Percentiles rank a stretch among this genome's conserved stretches.
phyloP scores from a whole-genome alignment of 2,797 vertebrate species.

The Molossus molossus region DNA sequence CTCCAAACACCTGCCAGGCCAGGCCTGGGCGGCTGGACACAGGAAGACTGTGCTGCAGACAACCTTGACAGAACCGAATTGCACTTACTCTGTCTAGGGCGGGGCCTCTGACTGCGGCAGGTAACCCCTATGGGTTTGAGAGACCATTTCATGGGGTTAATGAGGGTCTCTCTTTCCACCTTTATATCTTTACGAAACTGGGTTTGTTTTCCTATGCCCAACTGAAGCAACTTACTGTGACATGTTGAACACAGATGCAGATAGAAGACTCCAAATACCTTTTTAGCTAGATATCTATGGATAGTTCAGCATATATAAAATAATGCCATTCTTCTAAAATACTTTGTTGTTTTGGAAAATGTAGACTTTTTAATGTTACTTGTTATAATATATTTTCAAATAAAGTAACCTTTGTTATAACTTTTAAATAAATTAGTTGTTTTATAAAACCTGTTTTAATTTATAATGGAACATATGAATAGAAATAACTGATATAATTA shows the following conservation, averaged over 20 bases:
- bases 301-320: neutral
- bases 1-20: neutral
- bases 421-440: neutral
- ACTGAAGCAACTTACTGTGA: neutral
- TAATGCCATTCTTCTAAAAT: neutral
- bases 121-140: neutral
- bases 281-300: neutral
- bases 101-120: neutral
- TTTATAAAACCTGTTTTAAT: constrained; percentile 6
- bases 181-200: neutral
- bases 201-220: neutral
- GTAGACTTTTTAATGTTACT: neutral
- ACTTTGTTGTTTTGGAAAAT: neutral
- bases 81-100: neutral
- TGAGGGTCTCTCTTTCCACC: neutral
- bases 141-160: neutral
- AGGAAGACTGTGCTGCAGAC: neutral
- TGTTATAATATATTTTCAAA: neutral
- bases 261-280: neutral
- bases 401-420: neutral
- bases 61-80: neutral
- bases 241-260: neutral
- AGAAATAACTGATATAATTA: neutral
- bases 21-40: neutral
- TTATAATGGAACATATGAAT: neutral